A percentile compares a stretch with the other conserved stretches of the same genome.
Evolutionary conservation across 2,113 vertebrate genomes (phyloP).

Genomic region (Chloropsis hardwickii): DNA sequence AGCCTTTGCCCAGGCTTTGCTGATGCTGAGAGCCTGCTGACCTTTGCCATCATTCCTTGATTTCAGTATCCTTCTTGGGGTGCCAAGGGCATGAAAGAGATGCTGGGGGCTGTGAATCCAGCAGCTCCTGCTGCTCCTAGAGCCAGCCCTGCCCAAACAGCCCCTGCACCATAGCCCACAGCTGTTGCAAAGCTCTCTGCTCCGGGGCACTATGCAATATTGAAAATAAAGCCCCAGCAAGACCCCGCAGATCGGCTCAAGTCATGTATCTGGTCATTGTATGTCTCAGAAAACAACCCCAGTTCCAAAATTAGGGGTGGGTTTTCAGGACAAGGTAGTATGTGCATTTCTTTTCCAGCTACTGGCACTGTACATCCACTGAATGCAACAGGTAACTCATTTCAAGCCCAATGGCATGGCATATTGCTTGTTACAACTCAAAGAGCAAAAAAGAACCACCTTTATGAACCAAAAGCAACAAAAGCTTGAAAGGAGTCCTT

Average conservation of each 20-base stretch:
- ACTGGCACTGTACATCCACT: neutral
- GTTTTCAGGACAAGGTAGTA: neutral
- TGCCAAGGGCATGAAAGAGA: neutral
- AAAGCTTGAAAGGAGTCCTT: neutral
- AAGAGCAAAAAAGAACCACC: neutral
- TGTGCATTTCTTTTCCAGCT: neutral
- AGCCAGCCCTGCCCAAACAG: neutral
- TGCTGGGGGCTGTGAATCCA: neutral
- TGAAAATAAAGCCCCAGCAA: neutral
- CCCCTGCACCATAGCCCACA: fast-evolving
- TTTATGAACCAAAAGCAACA: neutral
- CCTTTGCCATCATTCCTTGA: neutral
- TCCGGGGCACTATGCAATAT: fast-evolving
- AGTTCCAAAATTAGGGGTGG: neutral
- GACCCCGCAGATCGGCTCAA: fast-evolving
- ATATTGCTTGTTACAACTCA: neutral
- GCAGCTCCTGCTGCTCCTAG: neutral
- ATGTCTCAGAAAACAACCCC: neutral
- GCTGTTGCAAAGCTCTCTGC: neutral
- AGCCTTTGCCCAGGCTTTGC: neutral
- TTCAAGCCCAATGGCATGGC: neutral
- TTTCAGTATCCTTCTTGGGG: neutral
- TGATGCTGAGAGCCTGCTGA: constrained; percentile 23
- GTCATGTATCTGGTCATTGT: fast-evolving
- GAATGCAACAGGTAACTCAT: neutral